These are phyloP conservation scores for Pachycephus smyrnensis DNA, from an alignment of 2,888 invertebrate genomes.

Conservation along the genomic window DNA sequence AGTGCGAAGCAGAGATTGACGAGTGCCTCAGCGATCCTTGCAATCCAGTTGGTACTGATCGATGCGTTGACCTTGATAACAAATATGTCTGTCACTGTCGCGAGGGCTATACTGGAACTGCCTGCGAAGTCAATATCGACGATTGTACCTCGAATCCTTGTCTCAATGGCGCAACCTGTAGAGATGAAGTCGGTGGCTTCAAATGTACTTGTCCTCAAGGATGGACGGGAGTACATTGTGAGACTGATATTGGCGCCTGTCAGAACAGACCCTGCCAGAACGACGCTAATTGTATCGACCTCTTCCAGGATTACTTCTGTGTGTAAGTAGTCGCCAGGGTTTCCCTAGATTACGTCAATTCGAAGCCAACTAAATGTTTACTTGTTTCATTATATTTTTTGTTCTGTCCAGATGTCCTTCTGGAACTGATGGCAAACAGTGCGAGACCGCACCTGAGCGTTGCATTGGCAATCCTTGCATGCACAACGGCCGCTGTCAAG, in stretches of 20 bases:
- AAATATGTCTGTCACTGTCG: conserved; percentile 89
- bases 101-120: conserved; percentile 86
- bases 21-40: conserved; percentile 94
- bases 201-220: conserved; percentile 86
- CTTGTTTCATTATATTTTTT: conserved; percentile 5
- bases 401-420: conserved; percentile 80
- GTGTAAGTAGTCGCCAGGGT: conserved; percentile 74
- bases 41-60: conserved; percentile 89
- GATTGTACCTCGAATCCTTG: conserved; percentile 90
- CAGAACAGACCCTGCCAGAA: conserved; percentile 91
- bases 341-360: conserved; percentile 2
- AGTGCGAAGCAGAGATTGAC: conserved; percentile 93
- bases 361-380: conserved; percentile 23
- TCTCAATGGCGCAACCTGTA: conserved; percentile 88
- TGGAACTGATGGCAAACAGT: conserved; percentile 96
- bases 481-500: conserved; percentile 96
- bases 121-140: conserved; percentile 87
- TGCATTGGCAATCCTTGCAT: conserved; percentile 93
- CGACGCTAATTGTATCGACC: conserved; percentile 89
- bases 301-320: conserved; percentile 93
- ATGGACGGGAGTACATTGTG: conserved; percentile 89
- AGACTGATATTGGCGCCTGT: conserved; percentile 89
- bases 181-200: conserved; percentile 86
- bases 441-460: conserved; percentile 95
- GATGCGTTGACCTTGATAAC: conserved; percentile 90